phyloP scores from a whole-genome alignment of 2,888 invertebrate genomes.

The Drosophila cyrtoloma region DNA sequence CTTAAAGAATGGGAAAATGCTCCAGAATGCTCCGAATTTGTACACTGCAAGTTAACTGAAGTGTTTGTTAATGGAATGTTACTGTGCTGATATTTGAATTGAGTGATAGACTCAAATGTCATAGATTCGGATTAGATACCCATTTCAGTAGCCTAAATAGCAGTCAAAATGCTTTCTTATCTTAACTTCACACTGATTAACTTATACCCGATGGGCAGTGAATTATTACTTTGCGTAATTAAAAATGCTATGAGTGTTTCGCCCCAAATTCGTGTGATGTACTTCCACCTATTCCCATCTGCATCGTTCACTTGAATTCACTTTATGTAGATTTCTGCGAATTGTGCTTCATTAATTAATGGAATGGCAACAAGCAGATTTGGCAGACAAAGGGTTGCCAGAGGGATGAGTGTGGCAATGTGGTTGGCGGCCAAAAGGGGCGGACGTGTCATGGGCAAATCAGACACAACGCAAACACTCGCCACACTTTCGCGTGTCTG shows the following conservation, averaged over 20 bases:
- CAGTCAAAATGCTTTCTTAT: neutral
- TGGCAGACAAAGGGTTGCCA: conserved; percentile 58
- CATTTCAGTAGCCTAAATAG: neutral
- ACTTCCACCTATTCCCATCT: conserved; percentile 16
- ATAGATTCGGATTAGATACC: neutral
- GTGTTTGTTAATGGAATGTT: neutral
- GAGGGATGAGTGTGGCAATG: conserved; percentile 10
- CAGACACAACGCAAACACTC: conserved; percentile 9
- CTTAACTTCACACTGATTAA: neutral
- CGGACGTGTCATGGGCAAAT: conserved; percentile 64
- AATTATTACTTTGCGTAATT: neutral
- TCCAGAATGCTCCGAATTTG: neutral
- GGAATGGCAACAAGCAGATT: conserved; percentile 9
- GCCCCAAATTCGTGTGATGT: conserved; percentile 10
- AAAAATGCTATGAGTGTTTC: neutral
- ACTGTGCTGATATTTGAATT: neutral
- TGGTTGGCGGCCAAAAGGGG: conserved; percentile 16
- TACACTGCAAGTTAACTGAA: neutral
- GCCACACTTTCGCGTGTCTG: conserved; percentile 26
- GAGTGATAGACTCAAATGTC: neutral
- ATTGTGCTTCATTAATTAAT: conserved; percentile 17
- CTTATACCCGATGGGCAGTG: neutral
- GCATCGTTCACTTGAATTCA: conserved; percentile 17
- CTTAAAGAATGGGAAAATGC: conserved; percentile 1
- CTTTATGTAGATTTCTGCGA: conserved; percentile 20